Percentiles rank a stretch among this genome's conserved stretches.
Evolutionary conservation across 2,888 invertebrate genomes (phyloP).

Genomic region (Drosophila barbarae): DNA sequence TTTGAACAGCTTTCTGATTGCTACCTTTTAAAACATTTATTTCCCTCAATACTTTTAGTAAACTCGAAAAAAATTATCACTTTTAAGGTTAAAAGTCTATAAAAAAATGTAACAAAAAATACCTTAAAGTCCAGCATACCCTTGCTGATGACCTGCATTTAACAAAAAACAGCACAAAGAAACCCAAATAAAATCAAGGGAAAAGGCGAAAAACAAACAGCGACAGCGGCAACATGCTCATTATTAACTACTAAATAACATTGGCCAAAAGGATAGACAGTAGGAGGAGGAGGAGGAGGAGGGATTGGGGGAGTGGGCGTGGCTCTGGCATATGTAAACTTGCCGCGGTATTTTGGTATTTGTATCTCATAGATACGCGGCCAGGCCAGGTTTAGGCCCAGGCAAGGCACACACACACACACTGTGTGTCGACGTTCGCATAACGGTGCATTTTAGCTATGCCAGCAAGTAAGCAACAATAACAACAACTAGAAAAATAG

Average conservation of each 20-base stretch:
- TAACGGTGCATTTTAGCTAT: constrained; percentile 71
- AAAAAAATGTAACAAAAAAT: too few species aligned
- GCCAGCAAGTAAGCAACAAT: constrained; percentile 25
- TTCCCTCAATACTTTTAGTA: too few species aligned
- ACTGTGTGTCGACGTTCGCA: constrained; percentile 27
- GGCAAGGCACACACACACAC: constrained; percentile 12
- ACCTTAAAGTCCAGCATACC: background rate
- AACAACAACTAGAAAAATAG: constrained; percentile 25
- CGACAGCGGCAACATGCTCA: constrained; percentile 72
- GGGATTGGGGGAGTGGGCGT: background rate
- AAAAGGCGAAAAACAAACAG: constrained; percentile 56
- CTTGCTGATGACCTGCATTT: constrained; percentile 1
- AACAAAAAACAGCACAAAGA: background rate
- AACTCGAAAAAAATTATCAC: too few species aligned
- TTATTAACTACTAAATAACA: constrained; percentile 75
- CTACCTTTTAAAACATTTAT: too few species aligned
- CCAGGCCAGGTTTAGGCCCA: background rate
- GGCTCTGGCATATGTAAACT: constrained; percentile 35
- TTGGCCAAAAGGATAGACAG: constrained; percentile 60
- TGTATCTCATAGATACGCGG: constrained; percentile 68
- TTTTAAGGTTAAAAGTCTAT: background rate
- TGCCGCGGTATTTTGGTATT: constrained; percentile 20
- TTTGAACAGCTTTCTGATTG: too few species aligned
- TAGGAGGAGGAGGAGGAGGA: constrained; percentile 14
- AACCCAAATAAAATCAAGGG: background rate